Percentiles rank a stretch among this genome's conserved stretches.
phyloP scores from a whole-genome alignment of 2,797 vertebrate species.

The Ctenopoma kingsleyae region DNA sequence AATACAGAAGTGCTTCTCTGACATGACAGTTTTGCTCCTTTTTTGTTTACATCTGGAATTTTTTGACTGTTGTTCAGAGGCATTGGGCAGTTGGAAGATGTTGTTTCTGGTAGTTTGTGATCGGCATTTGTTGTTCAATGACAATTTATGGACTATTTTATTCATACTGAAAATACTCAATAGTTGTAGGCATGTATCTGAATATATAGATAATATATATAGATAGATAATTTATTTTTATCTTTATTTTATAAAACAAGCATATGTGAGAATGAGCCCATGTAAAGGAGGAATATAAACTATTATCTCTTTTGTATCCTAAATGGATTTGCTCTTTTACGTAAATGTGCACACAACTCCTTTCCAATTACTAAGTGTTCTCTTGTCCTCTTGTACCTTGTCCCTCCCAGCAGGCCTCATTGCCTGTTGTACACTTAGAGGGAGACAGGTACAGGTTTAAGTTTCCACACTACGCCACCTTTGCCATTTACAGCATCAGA shows the following conservation, averaged over 20 bases:
- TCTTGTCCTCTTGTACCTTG: not conserved
- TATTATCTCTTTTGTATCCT: not conserved
- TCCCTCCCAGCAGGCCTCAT: slow-evolving; percentile 16
- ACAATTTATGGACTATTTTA: not conserved
- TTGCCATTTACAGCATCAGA: slow-evolving; percentile 67
- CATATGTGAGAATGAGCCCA: not conserved
- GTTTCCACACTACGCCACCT: slow-evolving; percentile 66
- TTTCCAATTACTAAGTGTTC: not conserved
- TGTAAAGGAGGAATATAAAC: not conserved
- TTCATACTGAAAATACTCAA: not conserved
- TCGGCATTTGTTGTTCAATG: not conserved
- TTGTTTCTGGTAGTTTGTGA: not conserved
- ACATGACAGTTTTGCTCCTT: not conserved
- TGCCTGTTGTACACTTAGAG: slow-evolving; percentile 25
- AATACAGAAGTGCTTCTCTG: not conserved
- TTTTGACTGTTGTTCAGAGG: not conserved
- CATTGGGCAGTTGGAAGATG: not conserved
- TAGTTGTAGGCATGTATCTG: not conserved
- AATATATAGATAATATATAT: too few species aligned
- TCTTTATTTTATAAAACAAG: not conserved
- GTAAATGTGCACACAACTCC: not conserved
- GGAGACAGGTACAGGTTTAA: slow-evolving; percentile 55
- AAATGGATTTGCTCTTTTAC: slow-evolving; percentile 10
- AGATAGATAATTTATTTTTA: too few species aligned
- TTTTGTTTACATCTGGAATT: not conserved